Base-by-base conservation (phyloP, 2,888 invertebrate genomes). In the Phyto melanocephala region DNA sequence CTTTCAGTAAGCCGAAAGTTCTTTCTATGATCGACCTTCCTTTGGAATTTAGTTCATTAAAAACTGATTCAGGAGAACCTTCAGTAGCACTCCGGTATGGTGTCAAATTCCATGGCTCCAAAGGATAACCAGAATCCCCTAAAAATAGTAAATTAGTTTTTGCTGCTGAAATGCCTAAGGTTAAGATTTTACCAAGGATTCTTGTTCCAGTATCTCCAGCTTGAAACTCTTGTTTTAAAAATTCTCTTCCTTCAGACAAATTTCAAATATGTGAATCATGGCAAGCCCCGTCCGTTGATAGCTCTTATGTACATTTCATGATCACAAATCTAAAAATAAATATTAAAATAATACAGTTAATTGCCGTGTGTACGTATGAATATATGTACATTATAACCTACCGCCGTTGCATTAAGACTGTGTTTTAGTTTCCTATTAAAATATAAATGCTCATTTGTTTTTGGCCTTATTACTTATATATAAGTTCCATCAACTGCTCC, bases 251-350 rank as follows among this genome's bases (percentile, higher is more conserved):
- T 20, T 17, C 6, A 2, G 60, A 22, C 60, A 72, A 42, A 54
- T 54, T 62, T 20, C 40, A 72, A 24, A 62, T 6, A 42, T 62
- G 72, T 17, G 72, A 72, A 22, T 62, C 40, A 3, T 72, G 62
- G 17, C 62, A 28, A 10, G 56, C 33, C 8, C 70, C 70, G 42
- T 17, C 40, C 42, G 8, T 47, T 20, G 10, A n/a, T 47, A 17
- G 45, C 3, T 17, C 45, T 47, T 28, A 52, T 74, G 11, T 50
- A 33, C 45, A 58, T 70, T 33, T 47, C n/a, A 11, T 60, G 47
- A 13, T 71, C 37, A 22, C 52, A 68, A 10, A 68, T 68, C 40
- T 22, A 13, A 50, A 20, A 37, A 35, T 11, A 17, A 13, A 17
- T 24, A 54, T 11, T n/a, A 4, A 6, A 5, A n/a, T 54, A n/a